These are phyloP conservation scores for Glaucomys volans DNA, from an alignment of 2,113 vertebrate genomes.

Conservation along the genomic window DNA sequence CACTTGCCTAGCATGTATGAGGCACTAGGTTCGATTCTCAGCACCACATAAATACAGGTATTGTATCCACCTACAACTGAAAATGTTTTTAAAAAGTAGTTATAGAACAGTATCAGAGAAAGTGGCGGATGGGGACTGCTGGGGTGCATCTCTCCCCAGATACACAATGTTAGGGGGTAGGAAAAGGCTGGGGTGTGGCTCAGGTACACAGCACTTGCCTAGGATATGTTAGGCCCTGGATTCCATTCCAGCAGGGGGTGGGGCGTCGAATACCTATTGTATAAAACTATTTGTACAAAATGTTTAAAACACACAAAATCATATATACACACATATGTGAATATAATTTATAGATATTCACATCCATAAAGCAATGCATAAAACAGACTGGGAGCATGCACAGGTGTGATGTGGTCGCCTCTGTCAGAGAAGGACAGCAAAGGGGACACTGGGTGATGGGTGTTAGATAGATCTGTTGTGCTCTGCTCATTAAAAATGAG, in stretches of 20 bases:
- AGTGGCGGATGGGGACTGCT: not conserved
- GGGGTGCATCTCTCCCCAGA: not conserved
- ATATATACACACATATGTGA: not conserved
- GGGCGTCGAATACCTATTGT: not conserved
- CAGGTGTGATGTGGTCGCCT: not conserved
- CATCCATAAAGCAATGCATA: not conserved
- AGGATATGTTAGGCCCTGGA: too few relatives aligned
- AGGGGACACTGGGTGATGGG: not conserved
- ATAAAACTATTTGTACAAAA: not conserved
- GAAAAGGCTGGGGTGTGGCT: not conserved
- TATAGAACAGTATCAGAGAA: not conserved
- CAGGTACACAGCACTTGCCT: too few relatives aligned
- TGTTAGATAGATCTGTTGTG: not conserved
- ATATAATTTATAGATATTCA: not conserved
- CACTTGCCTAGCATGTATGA: too few relatives aligned
- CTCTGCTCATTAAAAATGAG: not conserved
- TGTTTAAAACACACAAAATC: not conserved
- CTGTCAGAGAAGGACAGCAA: too few relatives aligned
- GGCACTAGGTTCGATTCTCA: too few relatives aligned
- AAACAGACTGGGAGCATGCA: not conserved
- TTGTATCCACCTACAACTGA: too few relatives aligned
- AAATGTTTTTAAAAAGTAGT: too few relatives aligned
- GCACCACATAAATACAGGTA: too few relatives aligned
- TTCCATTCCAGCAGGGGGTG: too few relatives aligned
- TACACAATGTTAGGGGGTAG: not conserved